Base-by-base conservation (phyloP, 2,888 invertebrate species). In the Magallana nippona region DNA sequence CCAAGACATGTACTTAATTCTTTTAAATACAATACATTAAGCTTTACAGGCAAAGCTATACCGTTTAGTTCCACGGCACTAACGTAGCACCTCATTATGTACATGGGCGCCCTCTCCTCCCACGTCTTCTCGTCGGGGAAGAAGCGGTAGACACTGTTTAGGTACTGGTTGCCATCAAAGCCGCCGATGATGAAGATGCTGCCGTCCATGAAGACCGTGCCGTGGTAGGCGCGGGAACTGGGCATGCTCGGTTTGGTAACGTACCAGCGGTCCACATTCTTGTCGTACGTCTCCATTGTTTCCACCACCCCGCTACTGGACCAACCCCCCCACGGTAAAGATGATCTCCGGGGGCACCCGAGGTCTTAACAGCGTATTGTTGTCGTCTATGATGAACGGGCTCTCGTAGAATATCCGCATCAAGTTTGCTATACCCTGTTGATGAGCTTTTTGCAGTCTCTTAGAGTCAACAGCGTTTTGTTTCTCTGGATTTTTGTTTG, bases 321-420 rank as follows among this genome's bases (percentile, higher is more conserved):
- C 97, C 97, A 97, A 8, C 97, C 97, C 0, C 0, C 97, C 97
- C 87, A 97, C 96, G 0, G 96, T 97, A 93, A 98, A 98, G 11
- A 98, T 95, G 27, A 98, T 97, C 94, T 98, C 98, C 92, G 97
- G 97, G 0, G 98, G 98, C 8, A 98, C 96, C n/a, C 97, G 96
- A 10, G 92, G 91, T 44, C 88, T 86, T 44, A 90, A 80, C 83
- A 87, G 84, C n/a, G 84, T 84, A 27, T 87, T 84, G 27, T 71
- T 27, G 19, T 79, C 79, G 27, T 77, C 78, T 13, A 62, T 80
- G 79, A 84, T 19, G 27, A 60, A 22, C 58, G 82, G 13, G 78
- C 84, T 63, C 85, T 85, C n/a, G 77, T 86, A 32, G 83, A 80
- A n/a, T 84, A 86, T 22, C 84, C 82, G 17, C 27, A 83, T 77